Evolutionary conservation across 2,888 invertebrate genomes (phyloP).

Genomic region (Pammene fasciana): DNA sequence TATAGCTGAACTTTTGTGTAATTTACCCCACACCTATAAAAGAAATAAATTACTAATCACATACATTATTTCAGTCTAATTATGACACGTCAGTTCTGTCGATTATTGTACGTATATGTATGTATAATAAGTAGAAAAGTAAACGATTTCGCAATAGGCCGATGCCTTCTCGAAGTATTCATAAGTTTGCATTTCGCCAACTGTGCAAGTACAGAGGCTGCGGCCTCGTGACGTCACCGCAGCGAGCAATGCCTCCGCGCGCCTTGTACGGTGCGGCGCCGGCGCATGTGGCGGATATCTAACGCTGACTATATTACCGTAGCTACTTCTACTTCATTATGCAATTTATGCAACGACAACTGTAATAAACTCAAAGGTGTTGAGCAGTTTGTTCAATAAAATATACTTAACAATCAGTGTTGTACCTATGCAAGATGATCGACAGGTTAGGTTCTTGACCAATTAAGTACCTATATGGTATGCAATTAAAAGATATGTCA

Average conservation of each 20-base stretch:
- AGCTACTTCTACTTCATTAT: background rate
- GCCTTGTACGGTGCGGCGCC: slow-evolving; percentile 61
- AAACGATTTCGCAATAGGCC: too few relatives aligned
- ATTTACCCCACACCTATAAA: too few relatives aligned
- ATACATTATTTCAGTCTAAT: too few relatives aligned
- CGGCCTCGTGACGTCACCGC: slow-evolving; percentile 55
- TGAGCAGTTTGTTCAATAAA: slow-evolving; percentile 3
- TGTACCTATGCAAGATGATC: background rate
- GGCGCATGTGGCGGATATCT: slow-evolving; percentile 54
- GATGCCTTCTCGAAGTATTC: background rate
- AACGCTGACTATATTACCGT: slow-evolving; percentile 11
- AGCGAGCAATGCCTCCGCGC: slow-evolving; percentile 53
- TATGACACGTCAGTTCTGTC: too few relatives aligned
- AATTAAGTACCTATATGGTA: too few relatives aligned
- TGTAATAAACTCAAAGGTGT: slow-evolving; percentile 2
- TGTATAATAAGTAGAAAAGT: too few relatives aligned
- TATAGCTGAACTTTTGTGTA: too few relatives aligned
- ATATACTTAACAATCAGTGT: background rate
- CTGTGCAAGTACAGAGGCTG: slow-evolving; percentile 37
- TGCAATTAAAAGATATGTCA: background rate
- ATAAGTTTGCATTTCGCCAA: slow-evolving; percentile 17
- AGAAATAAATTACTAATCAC: too few relatives aligned
- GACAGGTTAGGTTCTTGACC: too few relatives aligned
- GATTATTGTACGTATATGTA: too few relatives aligned
- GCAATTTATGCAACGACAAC: slow-evolving; percentile 9